Evolutionary conservation across 2,888 invertebrate genomes (phyloP).

Genomic region (Pachycephus smyrnensis): DNA sequence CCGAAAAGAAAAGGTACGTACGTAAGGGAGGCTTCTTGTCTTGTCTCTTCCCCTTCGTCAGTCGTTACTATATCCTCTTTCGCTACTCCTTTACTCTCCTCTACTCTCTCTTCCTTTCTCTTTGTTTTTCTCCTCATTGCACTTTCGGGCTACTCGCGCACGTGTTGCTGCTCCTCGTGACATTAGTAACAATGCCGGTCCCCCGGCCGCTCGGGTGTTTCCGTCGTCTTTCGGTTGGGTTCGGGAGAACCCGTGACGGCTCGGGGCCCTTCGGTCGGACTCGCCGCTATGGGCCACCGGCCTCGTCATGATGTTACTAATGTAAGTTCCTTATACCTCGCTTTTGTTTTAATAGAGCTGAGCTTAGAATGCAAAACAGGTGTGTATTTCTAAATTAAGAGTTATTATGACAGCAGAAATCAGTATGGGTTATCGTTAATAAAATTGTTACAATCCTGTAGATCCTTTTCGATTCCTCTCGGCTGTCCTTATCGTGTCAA

Average conservation of each 20-base stretch:
- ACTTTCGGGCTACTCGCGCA: conserved; percentile 26
- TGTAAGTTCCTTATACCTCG: no score
- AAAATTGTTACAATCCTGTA: neutral
- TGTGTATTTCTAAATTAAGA: neutral
- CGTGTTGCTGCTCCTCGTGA: conserved; percentile 21
- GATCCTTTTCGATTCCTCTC: neutral
- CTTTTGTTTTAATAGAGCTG: neutral
- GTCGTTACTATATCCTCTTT: neutral
- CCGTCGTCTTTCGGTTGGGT: conserved; percentile 6
- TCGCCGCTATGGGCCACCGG: neutral
- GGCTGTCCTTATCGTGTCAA: neutral
- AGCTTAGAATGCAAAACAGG: neutral
- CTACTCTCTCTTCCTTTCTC: conserved; percentile 2
- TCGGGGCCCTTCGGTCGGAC: neutral
- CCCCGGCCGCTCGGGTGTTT: conserved; percentile 21
- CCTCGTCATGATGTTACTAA: neutral
- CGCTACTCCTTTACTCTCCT: neutral
- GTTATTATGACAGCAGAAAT: neutral
- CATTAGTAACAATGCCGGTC: conserved; percentile 18
- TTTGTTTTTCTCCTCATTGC: conserved; percentile 7
- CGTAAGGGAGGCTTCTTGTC: conserved; percentile 12
- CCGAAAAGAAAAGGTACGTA: neutral
- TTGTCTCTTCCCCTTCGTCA: conserved; percentile 10
- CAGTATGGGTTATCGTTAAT: neutral
- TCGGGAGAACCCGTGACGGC: neutral